Conservation (phyloP, 2,113 vertebrate genomes). For the Suricata suricatta region DNA sequence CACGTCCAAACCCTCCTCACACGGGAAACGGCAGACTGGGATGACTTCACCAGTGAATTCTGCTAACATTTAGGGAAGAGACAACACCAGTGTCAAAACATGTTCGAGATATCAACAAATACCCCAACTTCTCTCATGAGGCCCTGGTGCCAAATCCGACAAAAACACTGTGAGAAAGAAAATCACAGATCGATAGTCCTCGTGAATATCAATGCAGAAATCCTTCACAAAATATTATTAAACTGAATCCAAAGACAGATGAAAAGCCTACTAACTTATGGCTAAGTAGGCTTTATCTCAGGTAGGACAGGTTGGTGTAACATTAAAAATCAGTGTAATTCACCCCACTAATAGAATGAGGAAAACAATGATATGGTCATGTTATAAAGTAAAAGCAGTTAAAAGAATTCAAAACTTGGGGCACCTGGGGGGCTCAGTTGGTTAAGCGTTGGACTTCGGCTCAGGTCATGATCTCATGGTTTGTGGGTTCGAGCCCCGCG, state of each 20-base stretch:
- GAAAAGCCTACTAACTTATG: not conserved
- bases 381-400: not conserved
- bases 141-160: not conserved
- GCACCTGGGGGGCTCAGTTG: too few relatives aligned
- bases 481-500: too few relatives aligned
- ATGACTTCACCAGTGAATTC: not conserved
- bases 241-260: not conserved
- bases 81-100: not conserved
- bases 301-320: not conserved
- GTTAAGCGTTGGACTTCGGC: too few relatives aligned
- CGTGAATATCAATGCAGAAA: not conserved
- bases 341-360: not conserved
- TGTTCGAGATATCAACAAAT: not conserved
- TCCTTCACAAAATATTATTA: not conserved
- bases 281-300: not conserved
- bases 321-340: not conserved
- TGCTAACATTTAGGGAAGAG: not conserved
- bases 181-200: not conserved
- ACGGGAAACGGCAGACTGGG: not conserved
- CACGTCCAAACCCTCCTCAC: not conserved
- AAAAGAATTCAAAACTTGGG: not conserved
- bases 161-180: not conserved
- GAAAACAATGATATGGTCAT: not conserved
- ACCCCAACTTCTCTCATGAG: not conserved
- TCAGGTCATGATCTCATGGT: too few relatives aligned